Evolutionary conservation across 2,888 invertebrate genomes (phyloP).

Genomic region (Acanthoscelides obtectus): DNA sequence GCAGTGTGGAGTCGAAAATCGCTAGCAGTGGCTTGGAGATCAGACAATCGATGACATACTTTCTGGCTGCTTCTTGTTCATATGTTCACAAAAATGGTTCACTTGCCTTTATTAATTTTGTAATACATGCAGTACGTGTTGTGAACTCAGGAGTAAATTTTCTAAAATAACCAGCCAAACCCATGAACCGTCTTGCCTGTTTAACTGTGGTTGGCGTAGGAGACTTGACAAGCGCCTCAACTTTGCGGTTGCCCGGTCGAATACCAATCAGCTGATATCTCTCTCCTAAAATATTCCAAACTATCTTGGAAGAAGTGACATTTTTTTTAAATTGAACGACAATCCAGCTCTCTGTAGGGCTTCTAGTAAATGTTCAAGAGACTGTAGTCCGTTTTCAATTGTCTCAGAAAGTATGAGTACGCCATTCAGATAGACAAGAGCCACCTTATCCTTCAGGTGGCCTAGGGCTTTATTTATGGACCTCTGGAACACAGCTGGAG

Average conservation of each 20-base stretch:
- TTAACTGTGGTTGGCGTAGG: background rate
- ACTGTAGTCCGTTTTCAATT: background rate
- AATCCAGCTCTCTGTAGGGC: too few species aligned
- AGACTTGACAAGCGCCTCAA: background rate
- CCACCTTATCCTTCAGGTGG: background rate
- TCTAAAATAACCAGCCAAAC: background rate
- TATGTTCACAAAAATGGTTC: background rate
- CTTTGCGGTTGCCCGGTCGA: background rate
- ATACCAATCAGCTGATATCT: background rate
- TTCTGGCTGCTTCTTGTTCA: too few species aligned
- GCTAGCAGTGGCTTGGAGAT: background rate
- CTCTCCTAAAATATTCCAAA: background rate
- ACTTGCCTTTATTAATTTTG: too few species aligned
- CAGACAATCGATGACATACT: too few species aligned
- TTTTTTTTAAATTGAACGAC: background rate
- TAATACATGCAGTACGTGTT: too few species aligned
- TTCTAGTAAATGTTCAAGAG: background rate
- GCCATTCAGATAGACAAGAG: background rate
- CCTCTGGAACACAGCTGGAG: too few species aligned
- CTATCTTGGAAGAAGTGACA: background rate
- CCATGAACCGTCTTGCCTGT: background rate
- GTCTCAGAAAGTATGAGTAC: background rate
- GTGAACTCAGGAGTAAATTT: background rate
- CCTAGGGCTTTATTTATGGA: background rate
- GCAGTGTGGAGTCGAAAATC: background rate